A percentile compares a stretch with the other conserved stretches of the same genome.
phyloP scores from a whole-genome alignment of 1,140 invertebrate genomes.

The Heliconius eleuchia region DNA sequence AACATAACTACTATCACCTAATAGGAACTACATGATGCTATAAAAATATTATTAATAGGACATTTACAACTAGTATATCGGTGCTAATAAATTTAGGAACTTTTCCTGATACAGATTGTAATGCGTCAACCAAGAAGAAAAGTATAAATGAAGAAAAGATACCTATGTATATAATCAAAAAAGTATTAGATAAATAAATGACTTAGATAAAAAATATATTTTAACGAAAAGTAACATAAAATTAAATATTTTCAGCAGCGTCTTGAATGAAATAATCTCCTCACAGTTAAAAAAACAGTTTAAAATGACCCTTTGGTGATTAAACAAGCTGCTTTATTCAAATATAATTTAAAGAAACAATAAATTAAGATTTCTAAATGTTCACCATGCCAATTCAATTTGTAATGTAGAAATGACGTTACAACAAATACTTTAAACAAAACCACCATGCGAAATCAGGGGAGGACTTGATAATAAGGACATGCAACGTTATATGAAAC shows the following conservation, averaged over 20 bases:
- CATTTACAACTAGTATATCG: background rate
- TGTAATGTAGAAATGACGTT: constrained; percentile 8
- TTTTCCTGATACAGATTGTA: constrained; percentile 8
- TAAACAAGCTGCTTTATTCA: background rate
- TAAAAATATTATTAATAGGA: background rate
- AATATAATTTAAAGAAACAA: background rate
- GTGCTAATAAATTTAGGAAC: background rate
- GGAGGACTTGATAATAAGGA: constrained; percentile 52
- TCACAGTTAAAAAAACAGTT: background rate
- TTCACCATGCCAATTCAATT: constrained; percentile 27
- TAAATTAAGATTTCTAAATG: constrained; percentile 15
- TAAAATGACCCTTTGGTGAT: background rate
- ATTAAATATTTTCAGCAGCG: background rate
- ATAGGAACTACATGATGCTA: constrained; percentile 24
- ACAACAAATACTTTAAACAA: constrained; percentile 6
- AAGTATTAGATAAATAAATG: constrained; percentile 7
- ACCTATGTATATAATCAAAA: background rate
- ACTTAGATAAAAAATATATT: background rate
- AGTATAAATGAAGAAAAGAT: background rate
- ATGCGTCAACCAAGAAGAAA: constrained; percentile 25
- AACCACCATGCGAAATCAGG: constrained; percentile 51
- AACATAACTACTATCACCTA: background rate
- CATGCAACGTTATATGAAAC: constrained; percentile 66
- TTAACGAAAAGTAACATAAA: background rate
- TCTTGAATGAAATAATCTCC: background rate